Conservation (phyloP, 2,113 vertebrate genomes). For the Brachypodius melanocephalos region DNA sequence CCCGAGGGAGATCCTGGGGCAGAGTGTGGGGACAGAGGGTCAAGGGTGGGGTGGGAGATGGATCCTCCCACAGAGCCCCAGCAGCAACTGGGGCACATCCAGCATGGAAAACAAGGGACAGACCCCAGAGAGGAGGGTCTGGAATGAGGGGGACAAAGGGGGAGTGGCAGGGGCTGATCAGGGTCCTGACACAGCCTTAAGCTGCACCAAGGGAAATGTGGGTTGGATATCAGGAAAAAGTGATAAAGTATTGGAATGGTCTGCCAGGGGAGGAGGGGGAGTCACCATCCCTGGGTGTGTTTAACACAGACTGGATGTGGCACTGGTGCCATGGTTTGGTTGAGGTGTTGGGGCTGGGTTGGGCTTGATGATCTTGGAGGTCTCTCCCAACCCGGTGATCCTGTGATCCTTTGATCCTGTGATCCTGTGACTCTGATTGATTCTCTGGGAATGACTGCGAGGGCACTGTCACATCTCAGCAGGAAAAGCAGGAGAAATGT, state of each 20-base stretch:
- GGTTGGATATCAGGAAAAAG: background rate
- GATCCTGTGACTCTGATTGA: no score
- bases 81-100: background rate
- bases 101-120: background rate
- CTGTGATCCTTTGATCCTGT: no score
- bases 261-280: background rate
- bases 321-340: background rate
- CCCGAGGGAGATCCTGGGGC: background rate
- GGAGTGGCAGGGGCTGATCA: background rate
- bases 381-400: background rate
- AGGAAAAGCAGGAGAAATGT: background rate
- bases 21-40: background rate
- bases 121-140: background rate
- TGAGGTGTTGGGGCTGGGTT: background rate
- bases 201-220: background rate
- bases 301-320: background rate
- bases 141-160: background rate
- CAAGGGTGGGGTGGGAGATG: background rate
- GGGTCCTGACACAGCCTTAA: background rate
- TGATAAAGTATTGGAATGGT: background rate
- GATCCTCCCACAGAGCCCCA: background rate
- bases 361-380: background rate
- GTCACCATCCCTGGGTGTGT: background rate
- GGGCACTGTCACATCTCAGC: background rate
- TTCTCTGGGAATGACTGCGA: background rate